Percentiles rank a stretch among this genome's conserved stretches.
Evolutionary conservation across 2,888 invertebrate species (phyloP).

Genomic region (Acrocyrtus sp.): DNA sequence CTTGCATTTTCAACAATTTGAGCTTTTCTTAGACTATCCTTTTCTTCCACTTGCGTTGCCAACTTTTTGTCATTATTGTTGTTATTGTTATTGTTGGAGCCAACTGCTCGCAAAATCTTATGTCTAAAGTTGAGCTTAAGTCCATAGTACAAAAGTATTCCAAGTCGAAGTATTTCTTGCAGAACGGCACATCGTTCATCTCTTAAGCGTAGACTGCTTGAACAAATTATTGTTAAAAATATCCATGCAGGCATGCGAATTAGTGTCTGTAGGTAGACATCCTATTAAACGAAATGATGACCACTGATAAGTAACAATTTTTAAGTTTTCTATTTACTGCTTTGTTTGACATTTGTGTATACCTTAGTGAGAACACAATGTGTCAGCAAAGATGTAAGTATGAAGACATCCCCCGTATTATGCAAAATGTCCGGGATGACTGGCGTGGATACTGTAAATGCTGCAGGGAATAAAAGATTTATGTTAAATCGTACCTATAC

Average conservation of each 20-base stretch:
- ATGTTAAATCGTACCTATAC: too few relatives aligned
- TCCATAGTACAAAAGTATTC: conserved; percentile 13
- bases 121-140: conserved; percentile 7
- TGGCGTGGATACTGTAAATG: conserved; percentile 24
- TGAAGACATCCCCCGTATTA: conserved; percentile 28
- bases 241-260: conserved; percentile 37
- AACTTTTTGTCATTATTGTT: not conserved
- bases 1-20: not conserved
- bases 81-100: not conserved
- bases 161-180: conserved; percentile 19
- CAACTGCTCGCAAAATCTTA: not conserved
- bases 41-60: not conserved
- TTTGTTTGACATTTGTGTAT: too few relatives aligned
- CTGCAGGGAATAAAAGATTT: not conserved
- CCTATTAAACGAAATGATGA: too few relatives aligned
- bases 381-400: conserved; percentile 28
- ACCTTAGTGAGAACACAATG: conserved; percentile 38
- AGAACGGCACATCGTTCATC: conserved; percentile 18
- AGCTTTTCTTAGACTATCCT: not conserved
- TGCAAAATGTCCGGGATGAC: conserved; percentile 28
- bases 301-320: too few relatives aligned
- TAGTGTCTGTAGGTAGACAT: conserved; percentile 27
- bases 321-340: too few relatives aligned
- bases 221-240: conserved; percentile 21
- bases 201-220: conserved; percentile 5